A percentile compares a stretch with the other conserved stretches of the same genome.
Evolutionary conservation across 1,140 invertebrate genomes (phyloP).

Genomic region (Achatina immaculata): DNA sequence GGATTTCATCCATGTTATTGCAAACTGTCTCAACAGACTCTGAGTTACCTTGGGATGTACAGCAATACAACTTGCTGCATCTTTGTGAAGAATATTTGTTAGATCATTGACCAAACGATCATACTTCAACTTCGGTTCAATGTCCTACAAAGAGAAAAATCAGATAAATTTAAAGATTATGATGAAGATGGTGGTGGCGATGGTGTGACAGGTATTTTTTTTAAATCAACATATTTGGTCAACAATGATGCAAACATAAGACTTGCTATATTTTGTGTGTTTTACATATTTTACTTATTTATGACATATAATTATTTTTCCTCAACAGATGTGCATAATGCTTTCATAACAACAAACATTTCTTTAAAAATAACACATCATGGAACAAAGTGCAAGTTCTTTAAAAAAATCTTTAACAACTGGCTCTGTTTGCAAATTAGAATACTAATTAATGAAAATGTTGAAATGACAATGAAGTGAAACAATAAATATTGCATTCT

Average conservation of each 20-base stretch:
- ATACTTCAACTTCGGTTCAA: conserved; percentile 94
- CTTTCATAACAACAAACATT: too few species aligned
- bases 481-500: too few species aligned
- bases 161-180: not conserved
- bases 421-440: too few species aligned
- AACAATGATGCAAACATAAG: not conserved
- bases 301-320: not conserved
- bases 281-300: not conserved
- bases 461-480: too few species aligned
- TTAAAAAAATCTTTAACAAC: too few species aligned
- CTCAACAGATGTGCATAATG: too few species aligned
- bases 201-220: not conserved
- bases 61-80: conserved; percentile 90
- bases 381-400: too few species aligned
- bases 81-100: conserved; percentile 85
- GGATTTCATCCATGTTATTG: too few species aligned
- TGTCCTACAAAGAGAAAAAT: conserved; percentile 73
- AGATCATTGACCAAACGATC: conserved; percentile 89
- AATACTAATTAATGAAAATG: too few species aligned
- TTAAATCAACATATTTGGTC: not conserved
- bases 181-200: too few species aligned
- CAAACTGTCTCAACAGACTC: not conserved
- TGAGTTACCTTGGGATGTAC: conserved; percentile 87
- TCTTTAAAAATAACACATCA: too few species aligned
- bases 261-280: not conserved